These are phyloP conservation scores for Otis tarda DNA, from an alignment of 2,113 vertebrate species.

Conservation along the genomic window DNA sequence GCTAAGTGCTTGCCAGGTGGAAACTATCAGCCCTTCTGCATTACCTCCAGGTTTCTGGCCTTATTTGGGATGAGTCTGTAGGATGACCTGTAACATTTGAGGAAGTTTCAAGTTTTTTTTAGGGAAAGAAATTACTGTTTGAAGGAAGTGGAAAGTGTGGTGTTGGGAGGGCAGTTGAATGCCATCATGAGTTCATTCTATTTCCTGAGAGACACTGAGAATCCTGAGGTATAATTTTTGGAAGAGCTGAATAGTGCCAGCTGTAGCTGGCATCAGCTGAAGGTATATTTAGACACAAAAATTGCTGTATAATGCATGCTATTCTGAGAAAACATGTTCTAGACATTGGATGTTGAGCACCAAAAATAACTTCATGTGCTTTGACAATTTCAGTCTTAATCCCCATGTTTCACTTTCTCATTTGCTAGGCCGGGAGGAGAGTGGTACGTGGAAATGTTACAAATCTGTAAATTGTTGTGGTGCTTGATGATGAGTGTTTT, in stretches of 20 bases:
- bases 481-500: not conserved
- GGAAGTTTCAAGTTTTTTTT: not conserved
- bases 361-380: not conserved
- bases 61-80: not conserved
- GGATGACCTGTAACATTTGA: not conserved
- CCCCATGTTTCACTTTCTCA: not conserved
- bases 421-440: not conserved
- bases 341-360: not conserved
- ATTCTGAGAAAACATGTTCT: conserved; percentile 17
- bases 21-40: not conserved
- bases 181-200: not conserved
- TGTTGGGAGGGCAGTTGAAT: not conserved
- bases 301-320: conserved; percentile 13
- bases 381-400: not conserved
- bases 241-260: conserved; percentile 3
- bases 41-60: not conserved
- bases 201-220: not conserved
- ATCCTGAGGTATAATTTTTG: not conserved
- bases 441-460: not conserved
- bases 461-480: not conserved
- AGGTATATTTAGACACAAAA: conserved; percentile 28
- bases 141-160: not conserved
- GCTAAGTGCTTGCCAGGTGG: not conserved
- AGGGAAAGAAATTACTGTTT: not conserved
- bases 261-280: conserved; percentile 28